Evolutionary conservation across 1,140 invertebrate species (phyloP).

Genomic region (Papilio aristodemus): DNA sequence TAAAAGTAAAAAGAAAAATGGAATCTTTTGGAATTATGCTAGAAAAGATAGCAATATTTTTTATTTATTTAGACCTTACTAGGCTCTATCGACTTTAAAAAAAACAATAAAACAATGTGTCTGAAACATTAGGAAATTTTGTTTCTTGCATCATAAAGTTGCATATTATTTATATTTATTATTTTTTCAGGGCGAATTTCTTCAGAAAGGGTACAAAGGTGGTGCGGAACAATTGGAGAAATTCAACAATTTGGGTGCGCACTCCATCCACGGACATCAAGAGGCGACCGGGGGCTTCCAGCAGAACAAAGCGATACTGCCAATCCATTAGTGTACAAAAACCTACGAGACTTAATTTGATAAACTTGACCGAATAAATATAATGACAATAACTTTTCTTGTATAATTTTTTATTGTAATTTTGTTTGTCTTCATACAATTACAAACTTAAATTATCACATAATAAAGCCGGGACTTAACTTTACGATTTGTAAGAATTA

Average conservation of each 20-base stretch:
- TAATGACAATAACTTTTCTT: neutral
- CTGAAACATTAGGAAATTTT: too few relatives aligned
- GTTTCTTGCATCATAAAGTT: neutral
- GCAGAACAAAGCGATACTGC: constrained; percentile 75
- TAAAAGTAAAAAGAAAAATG: too few relatives aligned
- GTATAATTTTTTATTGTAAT: neutral
- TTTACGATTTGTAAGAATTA: too few relatives aligned
- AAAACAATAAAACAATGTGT: too few relatives aligned
- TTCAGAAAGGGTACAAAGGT: constrained; percentile 80
- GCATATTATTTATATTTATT: constrained; percentile 7
- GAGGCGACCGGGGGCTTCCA: constrained; percentile 78
- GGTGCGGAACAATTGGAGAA: constrained; percentile 79
- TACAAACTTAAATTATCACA: too few relatives aligned
- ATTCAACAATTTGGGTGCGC: constrained; percentile 81
- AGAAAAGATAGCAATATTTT: neutral
- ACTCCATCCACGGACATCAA: constrained; percentile 81
- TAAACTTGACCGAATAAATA: constrained; percentile 12
- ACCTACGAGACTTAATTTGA: neutral
- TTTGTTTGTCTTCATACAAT: neutral
- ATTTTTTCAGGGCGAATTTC: constrained; percentile 77
- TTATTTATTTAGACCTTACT: too few relatives aligned
- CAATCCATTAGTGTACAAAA: constrained; percentile 52
- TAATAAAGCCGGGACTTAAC: too few relatives aligned
- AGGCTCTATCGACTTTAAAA: too few relatives aligned
- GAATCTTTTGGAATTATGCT: too few relatives aligned